phyloP scores from a whole-genome alignment of 2,113 vertebrate species.

The Nyctibius bracteatus region DNA sequence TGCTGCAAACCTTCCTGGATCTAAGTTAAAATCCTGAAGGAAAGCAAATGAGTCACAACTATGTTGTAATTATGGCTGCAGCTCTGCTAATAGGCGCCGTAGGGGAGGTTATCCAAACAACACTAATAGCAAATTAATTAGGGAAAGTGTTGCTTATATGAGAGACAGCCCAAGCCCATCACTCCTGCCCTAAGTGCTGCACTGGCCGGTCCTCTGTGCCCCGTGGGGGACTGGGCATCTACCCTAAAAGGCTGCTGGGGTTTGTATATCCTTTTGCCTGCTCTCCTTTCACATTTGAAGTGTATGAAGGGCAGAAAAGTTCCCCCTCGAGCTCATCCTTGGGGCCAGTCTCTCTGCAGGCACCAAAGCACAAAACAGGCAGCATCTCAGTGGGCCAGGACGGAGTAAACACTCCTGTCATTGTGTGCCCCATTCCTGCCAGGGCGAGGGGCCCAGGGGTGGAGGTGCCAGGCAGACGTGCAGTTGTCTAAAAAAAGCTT shows the following conservation, averaged over 20 bases:
- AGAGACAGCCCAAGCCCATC: not conserved
- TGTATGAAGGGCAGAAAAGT: fast-evolving
- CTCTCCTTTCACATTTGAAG: not conserved
- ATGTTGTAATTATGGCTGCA: not conserved
- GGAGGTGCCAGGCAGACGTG: not conserved
- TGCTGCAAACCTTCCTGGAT: not conserved
- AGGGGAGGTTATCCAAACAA: not conserved
- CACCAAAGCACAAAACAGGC: too few relatives aligned
- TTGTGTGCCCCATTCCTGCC: not conserved
- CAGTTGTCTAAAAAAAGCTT: not conserved
- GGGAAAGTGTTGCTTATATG: not conserved
- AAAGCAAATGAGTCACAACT: not conserved
- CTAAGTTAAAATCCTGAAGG: not conserved
- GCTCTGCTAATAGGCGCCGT: not conserved
- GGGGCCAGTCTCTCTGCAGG: not conserved
- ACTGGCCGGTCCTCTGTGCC: not conserved
- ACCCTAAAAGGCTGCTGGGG: not conserved
- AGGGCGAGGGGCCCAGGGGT: not conserved
- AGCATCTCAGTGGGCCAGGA: too few relatives aligned
- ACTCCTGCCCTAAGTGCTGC: not conserved
- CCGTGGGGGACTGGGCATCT: not conserved
- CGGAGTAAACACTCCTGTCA: not conserved
- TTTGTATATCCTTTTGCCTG: too few relatives aligned
- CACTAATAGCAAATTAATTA: not conserved
- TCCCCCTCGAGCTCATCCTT: fast-evolving